Evolutionary conservation across 2,113 vertebrate species (phyloP).

Genomic region (Sterna hirundo): DNA sequence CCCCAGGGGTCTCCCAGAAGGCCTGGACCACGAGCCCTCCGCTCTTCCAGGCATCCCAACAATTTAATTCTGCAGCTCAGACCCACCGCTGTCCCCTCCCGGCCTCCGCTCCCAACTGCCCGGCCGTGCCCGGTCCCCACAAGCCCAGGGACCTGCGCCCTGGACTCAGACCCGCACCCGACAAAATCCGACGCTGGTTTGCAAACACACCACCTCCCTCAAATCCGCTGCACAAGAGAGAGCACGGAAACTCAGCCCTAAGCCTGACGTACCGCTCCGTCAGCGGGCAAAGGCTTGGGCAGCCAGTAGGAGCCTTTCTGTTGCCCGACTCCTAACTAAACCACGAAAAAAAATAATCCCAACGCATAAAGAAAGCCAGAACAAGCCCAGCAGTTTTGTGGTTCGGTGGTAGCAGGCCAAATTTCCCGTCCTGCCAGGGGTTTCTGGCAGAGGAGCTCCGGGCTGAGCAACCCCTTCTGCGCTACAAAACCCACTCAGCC

Average conservation of each 20-base stretch:
- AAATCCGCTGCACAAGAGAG: too few relatives aligned
- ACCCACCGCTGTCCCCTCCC: neutral
- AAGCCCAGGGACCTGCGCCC: neutral
- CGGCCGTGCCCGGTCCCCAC: accelerated
- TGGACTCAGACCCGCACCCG: neutral
- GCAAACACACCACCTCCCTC: neutral
- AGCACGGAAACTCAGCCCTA: accelerated
- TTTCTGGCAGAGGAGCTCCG: neutral
- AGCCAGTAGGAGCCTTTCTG: neutral
- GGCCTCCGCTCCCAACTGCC: neutral
- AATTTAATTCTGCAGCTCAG: neutral
- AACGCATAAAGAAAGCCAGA: neutral
- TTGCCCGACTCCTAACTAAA: neutral
- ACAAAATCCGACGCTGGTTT: neutral
- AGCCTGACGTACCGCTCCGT: accelerated
- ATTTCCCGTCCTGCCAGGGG: neutral
- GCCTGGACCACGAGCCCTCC: neutral
- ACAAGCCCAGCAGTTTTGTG: neutral
- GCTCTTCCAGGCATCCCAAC: neutral
- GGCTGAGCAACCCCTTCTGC: neutral
- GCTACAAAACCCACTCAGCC: neutral
- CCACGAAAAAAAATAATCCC: neutral
- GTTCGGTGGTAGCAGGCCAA: neutral
- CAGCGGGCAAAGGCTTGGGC: accelerated
- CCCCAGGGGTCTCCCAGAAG: neutral